These are phyloP conservation scores for Perizoma affinitatum DNA, from an alignment of 2,888 invertebrate genomes.

Conservation along the genomic window DNA sequence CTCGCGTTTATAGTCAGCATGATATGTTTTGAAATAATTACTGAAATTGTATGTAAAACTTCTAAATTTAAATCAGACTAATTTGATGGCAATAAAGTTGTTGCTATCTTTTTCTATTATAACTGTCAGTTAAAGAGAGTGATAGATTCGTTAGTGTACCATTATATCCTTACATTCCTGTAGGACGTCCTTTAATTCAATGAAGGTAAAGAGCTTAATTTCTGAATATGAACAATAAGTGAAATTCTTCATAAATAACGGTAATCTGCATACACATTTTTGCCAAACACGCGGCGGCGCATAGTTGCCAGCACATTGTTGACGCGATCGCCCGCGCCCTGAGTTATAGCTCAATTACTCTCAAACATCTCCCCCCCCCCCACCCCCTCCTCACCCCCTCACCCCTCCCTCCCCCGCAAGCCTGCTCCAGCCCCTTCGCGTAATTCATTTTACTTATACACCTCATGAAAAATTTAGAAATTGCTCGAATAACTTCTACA, in stretches of 20 bases:
- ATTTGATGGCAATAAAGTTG: no score
- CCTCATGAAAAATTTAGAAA: constrained; percentile 42
- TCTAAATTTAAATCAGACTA: no score
- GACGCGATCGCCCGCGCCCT: constrained; percentile 33
- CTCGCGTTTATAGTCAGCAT: no score
- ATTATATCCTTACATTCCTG: no score
- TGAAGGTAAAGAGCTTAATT: no score
- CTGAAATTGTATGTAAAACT: no score
- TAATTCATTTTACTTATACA: constrained; percentile 40
- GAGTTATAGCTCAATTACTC: constrained; percentile 43
- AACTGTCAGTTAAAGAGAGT: no score
- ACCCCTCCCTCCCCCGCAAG: not conserved
- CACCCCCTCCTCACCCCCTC: not conserved
- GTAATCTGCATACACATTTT: constrained; percentile 19
- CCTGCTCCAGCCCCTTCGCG: constrained; percentile 15
- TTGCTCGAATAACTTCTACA: constrained; percentile 37
- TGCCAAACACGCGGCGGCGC: constrained; percentile 12
- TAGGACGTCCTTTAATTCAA: no score
- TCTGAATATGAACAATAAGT: constrained; percentile 1
- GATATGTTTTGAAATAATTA: no score
- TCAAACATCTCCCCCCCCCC: constrained; percentile 6
- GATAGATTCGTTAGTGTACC: no score
- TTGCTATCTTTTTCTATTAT: no score
- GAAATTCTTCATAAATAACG: constrained; percentile 16
- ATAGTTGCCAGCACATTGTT: constrained; percentile 25